Conservation (phyloP, 2,888 invertebrate genomes). For the Lasioglossum lativentre region DNA sequence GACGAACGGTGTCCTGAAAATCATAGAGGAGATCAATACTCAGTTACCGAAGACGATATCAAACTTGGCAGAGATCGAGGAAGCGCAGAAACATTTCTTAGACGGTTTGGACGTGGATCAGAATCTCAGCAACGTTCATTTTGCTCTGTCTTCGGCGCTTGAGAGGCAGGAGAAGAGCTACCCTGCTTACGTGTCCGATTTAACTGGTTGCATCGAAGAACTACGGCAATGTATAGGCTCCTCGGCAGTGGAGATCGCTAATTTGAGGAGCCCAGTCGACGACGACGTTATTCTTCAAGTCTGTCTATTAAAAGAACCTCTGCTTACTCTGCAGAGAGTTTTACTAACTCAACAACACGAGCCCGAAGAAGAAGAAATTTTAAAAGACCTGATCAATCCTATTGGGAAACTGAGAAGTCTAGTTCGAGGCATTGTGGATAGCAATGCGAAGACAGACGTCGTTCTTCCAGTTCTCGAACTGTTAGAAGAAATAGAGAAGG, state of each 20-base stretch:
- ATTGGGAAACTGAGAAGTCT: slow-evolving; percentile 73
- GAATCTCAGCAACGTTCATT: slow-evolving; percentile 75
- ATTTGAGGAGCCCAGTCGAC: slow-evolving; percentile 64
- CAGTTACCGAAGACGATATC: slow-evolving; percentile 70
- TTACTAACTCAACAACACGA: slow-evolving; percentile 74
- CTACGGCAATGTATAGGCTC: slow-evolving; percentile 75
- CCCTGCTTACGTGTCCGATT: slow-evolving; percentile 50
- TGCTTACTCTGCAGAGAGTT: slow-evolving; percentile 76
- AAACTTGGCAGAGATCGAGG: slow-evolving; percentile 44
- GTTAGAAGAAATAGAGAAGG: slow-evolving; percentile 78
- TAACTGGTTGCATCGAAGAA: slow-evolving; percentile 72
- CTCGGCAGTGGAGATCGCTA: slow-evolving; percentile 75
- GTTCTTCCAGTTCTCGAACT: slow-evolving; percentile 72
- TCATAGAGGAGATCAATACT: slow-evolving; percentile 76
- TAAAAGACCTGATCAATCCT: slow-evolving; percentile 75
- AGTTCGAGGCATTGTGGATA: slow-evolving; percentile 68
- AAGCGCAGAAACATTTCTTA: slow-evolving; percentile 54
- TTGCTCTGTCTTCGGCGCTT: slow-evolving; percentile 75
- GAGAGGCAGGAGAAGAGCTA: slow-evolving; percentile 69
- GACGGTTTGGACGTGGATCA: slow-evolving; percentile 71
- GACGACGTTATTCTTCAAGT: slow-evolving; percentile 73
- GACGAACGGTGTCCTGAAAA: slow-evolving; percentile 70
- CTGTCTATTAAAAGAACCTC: slow-evolving; percentile 71
- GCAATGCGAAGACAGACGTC: slow-evolving; percentile 51
- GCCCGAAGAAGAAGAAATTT: slow-evolving; percentile 71